These are phyloP conservation scores for Sepioteuthis lessoniana DNA, from an alignment of 2,888 invertebrate species.

Conservation along the genomic window DNA sequence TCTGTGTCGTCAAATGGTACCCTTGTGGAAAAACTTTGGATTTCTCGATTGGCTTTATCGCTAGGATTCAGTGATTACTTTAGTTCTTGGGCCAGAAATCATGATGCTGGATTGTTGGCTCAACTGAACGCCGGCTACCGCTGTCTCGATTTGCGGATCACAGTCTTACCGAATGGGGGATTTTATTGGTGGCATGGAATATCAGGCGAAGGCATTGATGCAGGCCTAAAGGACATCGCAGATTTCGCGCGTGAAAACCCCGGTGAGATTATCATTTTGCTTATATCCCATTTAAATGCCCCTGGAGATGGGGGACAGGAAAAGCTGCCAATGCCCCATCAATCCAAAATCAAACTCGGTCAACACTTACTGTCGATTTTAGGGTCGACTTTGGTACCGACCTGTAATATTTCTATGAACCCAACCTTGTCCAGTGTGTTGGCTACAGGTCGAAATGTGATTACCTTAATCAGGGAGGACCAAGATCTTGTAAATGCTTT, in stretches of 20 bases:
- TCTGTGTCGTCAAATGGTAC: constrained; percentile 43
- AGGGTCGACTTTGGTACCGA: constrained; percentile 38
- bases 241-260: constrained; percentile 25
- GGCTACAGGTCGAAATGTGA: constrained; percentile 42
- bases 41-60: not conserved
- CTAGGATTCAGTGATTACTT: constrained; percentile 44
- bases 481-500: constrained; percentile 42
- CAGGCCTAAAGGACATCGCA: constrained; percentile 34
- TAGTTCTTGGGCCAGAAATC: constrained; percentile 45
- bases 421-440: constrained; percentile 44
- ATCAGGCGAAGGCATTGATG: constrained; percentile 34
- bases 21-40: constrained; percentile 25
- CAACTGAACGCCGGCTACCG: constrained; percentile 43
- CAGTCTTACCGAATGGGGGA: constrained; percentile 34
- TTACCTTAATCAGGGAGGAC: constrained; percentile 24
- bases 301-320: not conserved
- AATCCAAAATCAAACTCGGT: constrained; percentile 41
- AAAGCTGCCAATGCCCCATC: constrained; percentile 37
- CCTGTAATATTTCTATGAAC: constrained; percentile 25
- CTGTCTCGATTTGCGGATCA: constrained; percentile 37
- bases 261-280: constrained; percentile 39
- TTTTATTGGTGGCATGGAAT: constrained; percentile 48
- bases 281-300: constrained; percentile 37
- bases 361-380: constrained; percentile 36
- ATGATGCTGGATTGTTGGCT: not conserved